Evolutionary conservation across 1,140 invertebrate genomes (phyloP), one percentile per base, ranked within the genome.

Genomic region (Pseudomyrmex sp.): DNA sequence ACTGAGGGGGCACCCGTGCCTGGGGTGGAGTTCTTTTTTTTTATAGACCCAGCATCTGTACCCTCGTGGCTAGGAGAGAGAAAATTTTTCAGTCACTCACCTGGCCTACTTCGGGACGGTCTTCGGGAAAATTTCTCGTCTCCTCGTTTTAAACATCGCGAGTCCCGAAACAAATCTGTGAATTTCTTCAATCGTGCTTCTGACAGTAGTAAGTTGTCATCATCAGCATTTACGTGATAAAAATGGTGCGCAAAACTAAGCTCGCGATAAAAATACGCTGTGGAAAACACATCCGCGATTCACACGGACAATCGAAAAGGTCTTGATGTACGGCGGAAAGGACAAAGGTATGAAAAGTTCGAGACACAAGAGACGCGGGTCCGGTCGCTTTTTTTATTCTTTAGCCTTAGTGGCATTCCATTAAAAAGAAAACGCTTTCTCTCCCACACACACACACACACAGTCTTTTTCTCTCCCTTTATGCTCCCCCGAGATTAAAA

Each of bases 51-150:
- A 93, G 91, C 93, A 94, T 94, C 93, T 93, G 93, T 93, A 94
- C 93, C 93, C 92, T 90, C 85, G 89, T 85, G 85, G 88, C 89
- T 91, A 87, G 86, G 83, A 85, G 88, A 89, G 90, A 87, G 26
- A 85, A 91, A 91, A 93, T 93, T 93, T 94, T 94, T 93, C 93
- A 92, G 91, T 94, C 93, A 94, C 92, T 94, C 93, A 94, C 93
- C 93, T 94, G 93, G 93, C 88, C 91, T 88, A 93, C 91, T 89
- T 93, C 91, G 89, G 89, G 84, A 83, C 88, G 88, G 92, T 87
- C 85, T 54, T 73, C 74, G 74, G 88, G 74, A 85, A 90, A 89
- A 89, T 84, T 83, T 75, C 12, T 58, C 72, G 50, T 84, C 83
- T 76, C 26, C 44, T 76, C 66, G 12, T 66, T 48, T 26, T 23